These are phyloP conservation scores for Volucella bombylans DNA, from an alignment of 2,888 invertebrate genomes.

Conservation along the genomic window DNA sequence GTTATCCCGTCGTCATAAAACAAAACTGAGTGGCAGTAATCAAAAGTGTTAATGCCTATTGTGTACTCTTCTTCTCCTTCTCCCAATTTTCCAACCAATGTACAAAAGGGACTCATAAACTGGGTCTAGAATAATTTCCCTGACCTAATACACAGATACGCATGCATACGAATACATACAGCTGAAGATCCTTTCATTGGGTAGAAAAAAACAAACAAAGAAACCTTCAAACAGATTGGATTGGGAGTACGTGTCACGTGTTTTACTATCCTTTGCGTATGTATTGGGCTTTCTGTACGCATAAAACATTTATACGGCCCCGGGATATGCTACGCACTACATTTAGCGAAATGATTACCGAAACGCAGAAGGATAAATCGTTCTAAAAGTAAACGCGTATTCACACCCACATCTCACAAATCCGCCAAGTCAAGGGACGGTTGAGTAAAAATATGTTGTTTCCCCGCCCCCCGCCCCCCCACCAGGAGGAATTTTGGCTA, in stretches of 20 bases:
- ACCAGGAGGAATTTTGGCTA: constrained; percentile 9
- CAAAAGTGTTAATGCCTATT: constrained; percentile 62
- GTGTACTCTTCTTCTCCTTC: constrained; percentile 38
- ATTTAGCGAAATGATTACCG: too few species aligned
- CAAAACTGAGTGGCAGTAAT: constrained; percentile 54
- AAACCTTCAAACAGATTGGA: constrained; percentile 46
- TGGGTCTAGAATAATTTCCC: constrained; percentile 17
- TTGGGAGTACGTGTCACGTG: constrained; percentile 55
- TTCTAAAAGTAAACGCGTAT: too few species aligned
- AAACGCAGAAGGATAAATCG: neutral
- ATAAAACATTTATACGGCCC: constrained; percentile 43
- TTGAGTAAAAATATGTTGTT: neutral
- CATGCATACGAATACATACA: neutral
- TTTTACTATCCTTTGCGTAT: constrained; percentile 31
- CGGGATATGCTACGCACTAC: neutral
- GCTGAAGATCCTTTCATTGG: neutral
- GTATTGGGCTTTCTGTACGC: constrained; percentile 17
- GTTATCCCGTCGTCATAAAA: constrained; percentile 32
- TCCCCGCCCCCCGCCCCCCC: too few species aligned
- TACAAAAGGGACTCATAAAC: constrained; percentile 54
- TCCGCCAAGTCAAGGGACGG: neutral
- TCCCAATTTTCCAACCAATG: neutral
- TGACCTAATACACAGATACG: neutral
- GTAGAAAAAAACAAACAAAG: too few species aligned
- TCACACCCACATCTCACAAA: too few species aligned